phyloP scores from a whole-genome alignment of 1,140 invertebrate genomes.

The Gyrodactylus salaris region DNA sequence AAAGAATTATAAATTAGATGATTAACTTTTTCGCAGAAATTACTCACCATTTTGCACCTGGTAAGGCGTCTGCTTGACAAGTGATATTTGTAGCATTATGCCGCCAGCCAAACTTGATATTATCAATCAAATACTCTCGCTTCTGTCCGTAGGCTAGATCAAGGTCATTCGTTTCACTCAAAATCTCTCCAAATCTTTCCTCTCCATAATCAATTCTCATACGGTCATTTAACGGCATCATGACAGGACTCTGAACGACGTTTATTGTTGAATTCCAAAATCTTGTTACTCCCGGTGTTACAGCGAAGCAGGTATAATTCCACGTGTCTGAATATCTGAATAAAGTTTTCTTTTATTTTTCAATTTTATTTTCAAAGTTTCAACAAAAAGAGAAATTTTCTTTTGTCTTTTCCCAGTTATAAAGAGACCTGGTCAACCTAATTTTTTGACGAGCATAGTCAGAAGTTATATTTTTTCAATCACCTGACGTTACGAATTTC shows the following conservation, averaged over 20 bases:
- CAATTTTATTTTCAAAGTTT: background rate
- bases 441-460: background rate
- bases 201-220: background rate
- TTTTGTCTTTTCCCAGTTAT: no score
- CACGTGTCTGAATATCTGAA: slow-evolving; percentile 3
- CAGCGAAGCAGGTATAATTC: slow-evolving; percentile 1
- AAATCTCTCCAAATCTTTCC: background rate
- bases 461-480: background rate
- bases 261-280: background rate
- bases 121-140: background rate
- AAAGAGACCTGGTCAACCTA: no score
- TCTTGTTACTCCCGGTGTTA: background rate
- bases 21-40: no score
- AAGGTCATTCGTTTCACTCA: background rate
- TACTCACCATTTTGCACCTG: background rate
- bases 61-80: background rate
- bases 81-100: slow-evolving; percentile 4
- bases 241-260: background rate
- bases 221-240: background rate
- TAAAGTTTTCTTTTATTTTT: background rate
- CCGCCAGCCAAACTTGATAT: slow-evolving; percentile 1
- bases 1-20: background rate
- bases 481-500: background rate
- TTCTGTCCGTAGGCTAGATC: background rate
- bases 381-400: no score